Evolutionary conservation across 1,140 invertebrate genomes (phyloP).

Genomic region (Megalopta genalis): DNA sequence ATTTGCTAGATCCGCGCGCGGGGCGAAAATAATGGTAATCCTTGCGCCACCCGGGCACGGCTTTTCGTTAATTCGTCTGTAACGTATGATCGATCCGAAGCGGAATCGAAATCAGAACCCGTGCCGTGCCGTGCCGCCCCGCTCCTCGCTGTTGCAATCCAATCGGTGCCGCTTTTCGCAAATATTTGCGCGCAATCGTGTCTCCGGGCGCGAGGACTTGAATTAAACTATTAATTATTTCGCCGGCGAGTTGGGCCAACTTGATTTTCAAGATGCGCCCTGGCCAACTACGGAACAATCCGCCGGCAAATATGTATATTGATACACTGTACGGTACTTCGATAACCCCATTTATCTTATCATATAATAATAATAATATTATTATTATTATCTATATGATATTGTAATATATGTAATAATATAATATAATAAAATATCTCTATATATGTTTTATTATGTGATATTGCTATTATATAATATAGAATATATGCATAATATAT

Average conservation of each 20-base stretch:
- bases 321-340: no score
- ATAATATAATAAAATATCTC: no score
- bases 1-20: conserved; percentile 52
- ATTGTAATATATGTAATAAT: no score
- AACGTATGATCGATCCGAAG: conserved; percentile 58
- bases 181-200: conserved; percentile 58
- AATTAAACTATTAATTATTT: conserved; percentile 64
- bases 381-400: no score
- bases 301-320: no score
- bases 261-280: conserved; percentile 17
- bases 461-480: no score
- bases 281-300: no score
- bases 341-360: no score
- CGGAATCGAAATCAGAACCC: conserved; percentile 54
- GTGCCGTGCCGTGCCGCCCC: background rate
- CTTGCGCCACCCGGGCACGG: conserved; percentile 32
- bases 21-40: conserved; percentile 63
- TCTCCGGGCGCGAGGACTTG: conserved; percentile 35
- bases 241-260: background rate
- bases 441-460: no score
- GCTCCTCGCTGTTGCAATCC: background rate
- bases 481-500: no score
- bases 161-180: conserved; percentile 42
- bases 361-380: no score
- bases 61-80: conserved; percentile 55